Evolutionary conservation across 2,797 vertebrate genomes (phyloP), one percentile per base, ranked within the genome.

Genomic region (Crocodylus rhombifer): DNA sequence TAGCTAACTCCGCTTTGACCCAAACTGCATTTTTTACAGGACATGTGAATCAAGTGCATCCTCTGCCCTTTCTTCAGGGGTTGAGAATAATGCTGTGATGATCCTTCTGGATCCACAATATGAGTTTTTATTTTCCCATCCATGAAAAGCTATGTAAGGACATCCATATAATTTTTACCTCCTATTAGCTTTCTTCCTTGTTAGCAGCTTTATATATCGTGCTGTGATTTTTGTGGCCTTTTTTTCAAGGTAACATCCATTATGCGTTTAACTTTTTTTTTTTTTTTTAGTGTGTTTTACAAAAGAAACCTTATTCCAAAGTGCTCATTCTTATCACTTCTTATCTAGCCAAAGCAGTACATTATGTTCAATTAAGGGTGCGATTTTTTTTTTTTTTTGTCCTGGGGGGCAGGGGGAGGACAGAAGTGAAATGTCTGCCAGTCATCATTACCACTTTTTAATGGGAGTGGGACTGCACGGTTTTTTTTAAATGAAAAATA

Each of bases 381-480:
- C 12, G 33, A 18, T 55, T 2, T 15, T 20, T 16, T 67, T 60
- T 30, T 30, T 30, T 30, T 30, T 30, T 30, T 30, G 30, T 30
- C 30, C 7, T 8, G 64, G 73, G 23, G 81, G 4, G n/a, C 1
- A 36, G 11, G 85, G 60, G 64, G 30, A 58, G 61, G 84, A 79
- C 15, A 9, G 42, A 51, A 51, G 42, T 51, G 42, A 51, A 51
- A 51, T 51, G 42, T 51, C 42, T 42, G 30, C 21, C 57, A 16
- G 71, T 21, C 21, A 51, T 15, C 55, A 6, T 69, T 11, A 90
- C 78, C 69, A 75, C 30, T 90, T 82, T 82, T 82, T 28, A 65
- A 93, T 90, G 95, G 93, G 90, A 81, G 91, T 95, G 95, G 96
- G 94, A 88, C 90, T 96, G 89, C 85, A 95, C 80, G 93, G 92